phyloP scores from a whole-genome alignment of 2,113 vertebrate genomes.

The Oxygymnocypris stewartii region DNA sequence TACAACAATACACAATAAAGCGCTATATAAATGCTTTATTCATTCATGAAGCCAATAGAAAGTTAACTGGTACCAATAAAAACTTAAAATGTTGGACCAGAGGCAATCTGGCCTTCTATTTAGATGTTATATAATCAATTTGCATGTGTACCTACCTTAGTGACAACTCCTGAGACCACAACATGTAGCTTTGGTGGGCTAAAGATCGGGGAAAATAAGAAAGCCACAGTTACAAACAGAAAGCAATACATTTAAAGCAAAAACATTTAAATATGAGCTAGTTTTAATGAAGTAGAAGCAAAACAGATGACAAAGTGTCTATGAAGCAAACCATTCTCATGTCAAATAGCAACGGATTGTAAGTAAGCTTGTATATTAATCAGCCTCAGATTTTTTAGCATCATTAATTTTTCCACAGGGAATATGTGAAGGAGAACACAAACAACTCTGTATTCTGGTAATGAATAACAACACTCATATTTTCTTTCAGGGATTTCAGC shows the following conservation, averaged over 20 bases:
- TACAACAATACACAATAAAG: too few relatives aligned
- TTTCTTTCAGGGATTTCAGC: neutral
- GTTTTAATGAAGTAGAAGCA: neutral
- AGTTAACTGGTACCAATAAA: too few relatives aligned
- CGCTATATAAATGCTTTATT: too few relatives aligned
- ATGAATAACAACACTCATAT: neutral
- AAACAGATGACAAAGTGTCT: conserved; percentile 12
- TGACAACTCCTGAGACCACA: conserved; percentile 92
- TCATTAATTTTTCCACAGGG: conserved; percentile 23
- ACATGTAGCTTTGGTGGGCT: conserved; percentile 88
- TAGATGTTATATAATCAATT: neutral
- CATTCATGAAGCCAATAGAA: too few relatives aligned
- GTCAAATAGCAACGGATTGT: neutral
- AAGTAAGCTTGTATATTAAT: conserved; percentile 11
- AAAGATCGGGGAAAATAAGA: conserved; percentile 49
- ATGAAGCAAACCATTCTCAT: neutral
- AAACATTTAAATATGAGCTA: neutral
- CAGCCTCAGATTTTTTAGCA: neutral
- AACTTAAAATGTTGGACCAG: neutral
- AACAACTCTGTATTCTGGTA: conserved; percentile 13
- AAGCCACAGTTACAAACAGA: conserved; percentile 2
- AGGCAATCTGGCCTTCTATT: neutral
- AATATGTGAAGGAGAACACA: neutral
- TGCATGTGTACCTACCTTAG: conserved; percentile 82
- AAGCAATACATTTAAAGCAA: neutral